Percentiles rank a stretch among this genome's conserved stretches.
Evolutionary conservation across 2,113 vertebrate species (phyloP).

Genomic region (Rafetus swinhoei): DNA sequence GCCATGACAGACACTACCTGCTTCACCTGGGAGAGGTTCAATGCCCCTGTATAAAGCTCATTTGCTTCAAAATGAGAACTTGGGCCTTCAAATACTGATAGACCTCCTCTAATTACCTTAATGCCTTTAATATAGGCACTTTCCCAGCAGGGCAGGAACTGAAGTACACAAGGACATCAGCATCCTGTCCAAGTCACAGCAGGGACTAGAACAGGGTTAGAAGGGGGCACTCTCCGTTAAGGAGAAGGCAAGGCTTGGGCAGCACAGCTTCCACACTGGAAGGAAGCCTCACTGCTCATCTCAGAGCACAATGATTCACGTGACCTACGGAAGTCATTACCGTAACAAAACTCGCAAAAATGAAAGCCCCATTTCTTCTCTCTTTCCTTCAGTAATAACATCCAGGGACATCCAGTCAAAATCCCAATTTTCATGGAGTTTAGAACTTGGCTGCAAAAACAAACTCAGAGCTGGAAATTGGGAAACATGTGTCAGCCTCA

Average conservation of each 20-base stretch:
- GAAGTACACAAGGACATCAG: not conserved
- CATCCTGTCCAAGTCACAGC: not conserved
- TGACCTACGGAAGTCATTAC: slow-evolving; percentile 29
- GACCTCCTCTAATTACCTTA: too few species aligned
- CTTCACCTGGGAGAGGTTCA: too few species aligned
- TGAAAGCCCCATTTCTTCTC: slow-evolving; percentile 63
- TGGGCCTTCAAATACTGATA: not conserved
- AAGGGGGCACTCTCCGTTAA: not conserved
- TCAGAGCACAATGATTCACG: not conserved
- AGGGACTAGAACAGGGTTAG: not conserved
- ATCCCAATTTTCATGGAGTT: not conserved
- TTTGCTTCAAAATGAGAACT: too few species aligned
- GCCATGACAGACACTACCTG: too few species aligned
- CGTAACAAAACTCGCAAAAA: slow-evolving; percentile 26
- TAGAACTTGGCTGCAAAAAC: not conserved
- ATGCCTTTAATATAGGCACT: too few species aligned
- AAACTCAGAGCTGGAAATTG: not conserved
- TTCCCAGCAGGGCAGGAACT: too few species aligned
- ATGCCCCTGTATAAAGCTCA: too few species aligned
- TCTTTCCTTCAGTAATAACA: slow-evolving; percentile 60
- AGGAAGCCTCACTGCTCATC: not conserved
- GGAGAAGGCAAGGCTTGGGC: not conserved
- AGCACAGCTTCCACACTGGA: not conserved
- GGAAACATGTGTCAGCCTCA: not conserved
- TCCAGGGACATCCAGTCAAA: slow-evolving; percentile 37